These are phyloP conservation scores for Origma solitaria DNA, from an alignment of 2,113 vertebrate species.

Conservation along the genomic window DNA sequence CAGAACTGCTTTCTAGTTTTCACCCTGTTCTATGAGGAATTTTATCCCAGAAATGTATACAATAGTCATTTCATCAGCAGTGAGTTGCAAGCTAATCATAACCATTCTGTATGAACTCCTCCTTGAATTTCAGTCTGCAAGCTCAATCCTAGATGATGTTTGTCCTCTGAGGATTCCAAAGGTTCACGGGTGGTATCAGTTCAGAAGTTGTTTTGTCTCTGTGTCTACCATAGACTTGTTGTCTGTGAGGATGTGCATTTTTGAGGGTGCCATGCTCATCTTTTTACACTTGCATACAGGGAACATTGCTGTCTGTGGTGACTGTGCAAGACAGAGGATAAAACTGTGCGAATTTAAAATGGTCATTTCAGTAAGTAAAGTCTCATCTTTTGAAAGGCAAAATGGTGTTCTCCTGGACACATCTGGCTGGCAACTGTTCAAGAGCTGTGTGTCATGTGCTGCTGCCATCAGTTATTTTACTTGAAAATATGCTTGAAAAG, in stretches of 20 bases:
- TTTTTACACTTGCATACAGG: not conserved
- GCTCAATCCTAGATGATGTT: not conserved
- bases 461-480: not conserved
- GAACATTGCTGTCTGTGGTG: not conserved
- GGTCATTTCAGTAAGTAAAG: not conserved
- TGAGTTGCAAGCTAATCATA: not conserved
- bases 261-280: not conserved
- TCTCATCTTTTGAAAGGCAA: not conserved
- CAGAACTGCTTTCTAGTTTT: not conserved
- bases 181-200: not conserved
- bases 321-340: not conserved
- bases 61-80: not conserved
- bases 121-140: not conserved
- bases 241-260: not conserved
- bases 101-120: not conserved
- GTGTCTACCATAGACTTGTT: not conserved
- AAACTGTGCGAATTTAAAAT: not conserved
- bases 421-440: not conserved
- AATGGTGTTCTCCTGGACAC: fast-evolving
- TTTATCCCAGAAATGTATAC: not conserved
- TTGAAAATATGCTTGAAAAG: not conserved
- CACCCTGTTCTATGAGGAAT: fast-evolving
- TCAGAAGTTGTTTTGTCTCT: not conserved
- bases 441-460: not conserved
- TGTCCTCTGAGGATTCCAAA: not conserved